phyloP scores from a whole-genome alignment of 1,140 invertebrate genomes.

The Pantala flavescens region DNA sequence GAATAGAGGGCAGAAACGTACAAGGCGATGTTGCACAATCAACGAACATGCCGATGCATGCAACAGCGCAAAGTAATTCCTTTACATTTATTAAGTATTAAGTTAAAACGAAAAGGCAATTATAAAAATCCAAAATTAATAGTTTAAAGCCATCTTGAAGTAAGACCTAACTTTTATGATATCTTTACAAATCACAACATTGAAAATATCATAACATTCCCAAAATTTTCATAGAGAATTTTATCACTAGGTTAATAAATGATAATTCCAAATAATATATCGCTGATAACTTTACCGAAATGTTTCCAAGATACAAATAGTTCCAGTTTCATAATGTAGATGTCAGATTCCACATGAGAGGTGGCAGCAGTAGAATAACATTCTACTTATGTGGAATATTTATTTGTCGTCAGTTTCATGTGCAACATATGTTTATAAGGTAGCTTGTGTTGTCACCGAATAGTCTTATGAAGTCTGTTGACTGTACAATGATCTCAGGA shows the following conservation, averaged over 20 bases:
- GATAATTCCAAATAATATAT: background rate
- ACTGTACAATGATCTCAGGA: no score
- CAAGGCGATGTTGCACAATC: constrained; percentile 7
- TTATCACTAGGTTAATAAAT: no score
- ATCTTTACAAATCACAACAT: no score
- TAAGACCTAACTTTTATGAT: no score
- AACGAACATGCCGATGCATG: constrained; percentile 1
- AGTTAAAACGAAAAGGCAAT: background rate
- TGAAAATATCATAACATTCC: no score
- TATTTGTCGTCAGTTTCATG: no score
- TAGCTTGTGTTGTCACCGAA: no score
- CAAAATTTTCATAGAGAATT: no score
- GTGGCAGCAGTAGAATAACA: background rate
- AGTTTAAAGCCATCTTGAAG: no score
- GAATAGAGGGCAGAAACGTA: constrained; percentile 8
- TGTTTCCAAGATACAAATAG: background rate
- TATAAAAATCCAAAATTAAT: background rate
- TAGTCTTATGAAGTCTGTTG: no score
- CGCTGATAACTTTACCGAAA: background rate
- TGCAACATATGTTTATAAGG: no score
- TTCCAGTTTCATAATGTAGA: background rate
- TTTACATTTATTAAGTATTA: background rate
- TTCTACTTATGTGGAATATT: no score
- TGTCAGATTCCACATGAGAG: background rate
- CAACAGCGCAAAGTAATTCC: constrained; percentile 1